Base-by-base conservation (phyloP, 23 tunicate genomes). In the Oikopleura albicans region DNA sequence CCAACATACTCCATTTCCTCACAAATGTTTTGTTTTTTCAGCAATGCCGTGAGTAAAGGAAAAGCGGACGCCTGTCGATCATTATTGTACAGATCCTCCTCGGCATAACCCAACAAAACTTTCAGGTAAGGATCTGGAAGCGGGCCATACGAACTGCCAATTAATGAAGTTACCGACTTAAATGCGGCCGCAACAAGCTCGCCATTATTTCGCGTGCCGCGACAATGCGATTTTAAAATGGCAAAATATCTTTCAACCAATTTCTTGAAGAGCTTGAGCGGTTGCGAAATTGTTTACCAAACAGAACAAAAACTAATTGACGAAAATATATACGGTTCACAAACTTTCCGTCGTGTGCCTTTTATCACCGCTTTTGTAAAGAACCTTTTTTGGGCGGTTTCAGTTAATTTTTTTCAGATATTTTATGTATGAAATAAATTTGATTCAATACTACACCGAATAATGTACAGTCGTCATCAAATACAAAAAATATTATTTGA, bases 81-180 rank as follows among this genome's bases (percentile, higher is more conserved):
- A 16, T 40, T 56, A 76, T 88, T 88, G 84, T 86, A 84, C 57
- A 93, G 40, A 35, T 89, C 89, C 76, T 87, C 91, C 66, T 90
- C 98, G 0, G 95, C 95, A 84, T 93, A 93, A 1, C 87, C 83
- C 12, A 93, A 87, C 75, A 93, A 83, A 37, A 87, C 84, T 79
- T 86, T 40, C 0, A 93, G 84, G 40, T 93, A 91, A 39, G 88
- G 76, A 27, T 86, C 87, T 22, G 66, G 86, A 33, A 93, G 41
- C 0, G 56, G 84, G 36, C 91, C 94, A 41, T 91, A 83, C 0
- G 88, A 89, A 8, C 86, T 75, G 8, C 57, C 40, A 40, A 92
- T 89, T 4, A 93, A 56, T 4, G 86, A 87, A 39, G 91, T 84
- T 39, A 93, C 75, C 28, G 97, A 40, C 76, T 93, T 88, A 75